phyloP scores from a whole-genome alignment of 2,113 vertebrate species.

The Synodontis membranacea region DNA sequence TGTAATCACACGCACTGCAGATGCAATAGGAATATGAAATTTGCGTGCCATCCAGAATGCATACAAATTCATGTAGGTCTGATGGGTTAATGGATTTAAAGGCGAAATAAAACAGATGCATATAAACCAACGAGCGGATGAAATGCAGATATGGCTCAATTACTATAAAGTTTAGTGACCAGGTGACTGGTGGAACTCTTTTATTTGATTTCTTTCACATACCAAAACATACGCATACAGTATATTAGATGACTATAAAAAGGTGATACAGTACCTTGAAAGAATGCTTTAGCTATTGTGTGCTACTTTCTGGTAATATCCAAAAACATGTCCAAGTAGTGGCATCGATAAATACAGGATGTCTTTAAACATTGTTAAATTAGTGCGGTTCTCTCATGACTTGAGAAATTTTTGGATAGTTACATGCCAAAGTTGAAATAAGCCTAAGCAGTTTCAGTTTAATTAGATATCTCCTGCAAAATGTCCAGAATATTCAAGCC shows the following conservation, averaged over 20 bases:
- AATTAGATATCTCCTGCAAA: neutral
- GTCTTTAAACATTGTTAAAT: neutral
- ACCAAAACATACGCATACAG: neutral
- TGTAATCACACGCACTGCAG: neutral
- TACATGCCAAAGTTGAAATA: neutral
- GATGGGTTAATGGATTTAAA: neutral
- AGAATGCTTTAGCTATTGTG: neutral
- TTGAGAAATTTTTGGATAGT: neutral
- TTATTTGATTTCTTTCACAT: neutral
- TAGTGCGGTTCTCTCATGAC: too few species aligned
- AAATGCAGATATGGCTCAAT: neutral
- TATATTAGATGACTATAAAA: neutral
- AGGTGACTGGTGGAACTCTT: neutral
- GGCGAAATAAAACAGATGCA: neutral
- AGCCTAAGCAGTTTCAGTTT: too few species aligned
- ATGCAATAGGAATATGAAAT: neutral
- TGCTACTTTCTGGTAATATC: neutral
- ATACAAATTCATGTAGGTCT: neutral
- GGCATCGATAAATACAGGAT: neutral
- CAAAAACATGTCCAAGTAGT: neutral
- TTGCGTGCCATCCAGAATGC: neutral
- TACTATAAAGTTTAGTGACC: neutral
- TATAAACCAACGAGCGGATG: neutral
- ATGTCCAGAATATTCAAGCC: neutral
- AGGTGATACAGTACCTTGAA: neutral